phyloP scores from a whole-genome alignment of 37 sponge, comb jelly and placozoan genomes.

The Lycopodina hypogea region DNA sequence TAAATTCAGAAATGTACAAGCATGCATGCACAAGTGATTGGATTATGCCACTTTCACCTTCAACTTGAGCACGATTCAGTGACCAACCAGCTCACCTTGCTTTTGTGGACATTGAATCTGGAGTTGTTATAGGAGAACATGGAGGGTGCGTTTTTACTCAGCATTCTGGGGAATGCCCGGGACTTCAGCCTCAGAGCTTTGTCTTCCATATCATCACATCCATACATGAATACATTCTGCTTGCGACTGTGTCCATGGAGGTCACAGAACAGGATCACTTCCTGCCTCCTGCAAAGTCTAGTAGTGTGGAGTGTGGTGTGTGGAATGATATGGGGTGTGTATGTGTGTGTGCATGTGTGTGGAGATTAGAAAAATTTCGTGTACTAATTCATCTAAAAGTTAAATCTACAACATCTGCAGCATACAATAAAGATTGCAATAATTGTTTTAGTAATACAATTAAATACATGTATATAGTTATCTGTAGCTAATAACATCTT shows the following conservation, averaged over 20 bases:
- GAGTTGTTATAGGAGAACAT: conserved; percentile 79
- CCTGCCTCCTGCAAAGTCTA: conserved; percentile 74
- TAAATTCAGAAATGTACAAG: no score
- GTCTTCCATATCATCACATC: conserved; percentile 77
- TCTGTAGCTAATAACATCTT: no score
- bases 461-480: no score
- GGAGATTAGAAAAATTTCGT: background rate
- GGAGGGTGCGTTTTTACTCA: conserved; percentile 78
- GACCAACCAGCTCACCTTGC: conserved; percentile 61
- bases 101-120: conserved; percentile 73
- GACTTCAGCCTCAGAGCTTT: conserved; percentile 42
- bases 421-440: no score
- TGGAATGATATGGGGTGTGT: no score
- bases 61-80: no score
- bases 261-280: conserved; percentile 93
- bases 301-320: no score
- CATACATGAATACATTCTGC: conserved; percentile 97
- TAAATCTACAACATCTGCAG: no score
- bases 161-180: conserved; percentile 88
- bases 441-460: no score
- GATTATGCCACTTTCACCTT: no score
- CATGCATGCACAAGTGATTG: no score
- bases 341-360: conserved; percentile 1
- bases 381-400: background rate
- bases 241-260: conserved; percentile 96